A percentile compares a stretch with the other conserved stretches of the same genome.
phyloP scores from a whole-genome alignment of 2,113 vertebrate species.

The Sturnira hondurensis region DNA sequence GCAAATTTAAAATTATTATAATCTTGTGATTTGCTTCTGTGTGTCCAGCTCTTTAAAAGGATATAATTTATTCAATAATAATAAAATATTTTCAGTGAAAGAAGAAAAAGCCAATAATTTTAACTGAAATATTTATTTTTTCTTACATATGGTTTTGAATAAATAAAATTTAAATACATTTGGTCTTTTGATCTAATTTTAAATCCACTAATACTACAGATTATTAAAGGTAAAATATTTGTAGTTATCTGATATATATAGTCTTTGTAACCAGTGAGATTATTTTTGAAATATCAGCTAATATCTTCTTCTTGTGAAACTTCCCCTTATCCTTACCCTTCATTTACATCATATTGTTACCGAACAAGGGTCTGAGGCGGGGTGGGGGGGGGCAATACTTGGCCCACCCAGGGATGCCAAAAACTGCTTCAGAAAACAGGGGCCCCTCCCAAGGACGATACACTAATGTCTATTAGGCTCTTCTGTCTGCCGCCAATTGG shows the following conservation, averaged over 20 bases:
- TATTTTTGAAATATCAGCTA: background rate
- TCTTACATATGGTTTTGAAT: background rate
- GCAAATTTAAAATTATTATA: constrained; percentile 8
- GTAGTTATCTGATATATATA: background rate
- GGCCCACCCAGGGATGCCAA: no score
- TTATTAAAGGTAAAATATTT: background rate
- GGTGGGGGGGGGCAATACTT: no score
- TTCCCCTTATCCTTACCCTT: background rate
- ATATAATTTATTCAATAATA: background rate
- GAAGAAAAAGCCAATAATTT: background rate
- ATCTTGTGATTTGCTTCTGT: background rate
- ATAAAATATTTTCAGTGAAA: background rate
- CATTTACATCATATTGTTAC: background rate
- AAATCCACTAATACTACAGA: background rate
- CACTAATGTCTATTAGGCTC: no score
- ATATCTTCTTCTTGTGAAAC: background rate
- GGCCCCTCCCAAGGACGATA: no score
- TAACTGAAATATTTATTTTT: background rate
- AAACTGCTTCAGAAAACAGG: no score
- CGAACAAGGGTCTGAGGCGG: no score
- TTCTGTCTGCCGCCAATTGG: no score
- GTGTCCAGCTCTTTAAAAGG: background rate
- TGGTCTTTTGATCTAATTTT: background rate
- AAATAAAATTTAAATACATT: background rate
- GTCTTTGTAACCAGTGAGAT: background rate